These are phyloP conservation scores for Apocheima hispidaria DNA, from an alignment of 2,888 invertebrate genomes.

Conservation along the genomic window DNA sequence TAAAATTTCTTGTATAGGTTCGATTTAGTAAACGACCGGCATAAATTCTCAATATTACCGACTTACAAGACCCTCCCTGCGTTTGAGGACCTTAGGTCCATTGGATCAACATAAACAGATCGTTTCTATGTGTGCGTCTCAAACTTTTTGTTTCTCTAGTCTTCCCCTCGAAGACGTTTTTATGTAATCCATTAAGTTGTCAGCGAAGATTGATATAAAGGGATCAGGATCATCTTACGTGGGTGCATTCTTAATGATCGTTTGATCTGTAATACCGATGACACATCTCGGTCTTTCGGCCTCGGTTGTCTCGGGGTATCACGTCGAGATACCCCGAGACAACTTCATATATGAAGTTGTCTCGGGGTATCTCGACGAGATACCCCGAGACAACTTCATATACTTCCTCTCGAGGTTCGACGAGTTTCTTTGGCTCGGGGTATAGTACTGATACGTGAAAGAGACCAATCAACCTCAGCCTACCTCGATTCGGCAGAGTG, in stretches of 20 bases:
- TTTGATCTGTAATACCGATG: constrained; percentile 51
- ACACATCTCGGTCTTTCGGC: not conserved
- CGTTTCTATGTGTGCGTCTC: constrained; percentile 38
- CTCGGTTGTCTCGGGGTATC: too few species aligned
- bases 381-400: too few species aligned
- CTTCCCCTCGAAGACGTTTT: constrained; percentile 67
- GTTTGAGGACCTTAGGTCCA: constrained; percentile 20
- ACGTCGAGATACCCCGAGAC: too few species aligned
- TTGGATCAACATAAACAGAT: constrained; percentile 39
- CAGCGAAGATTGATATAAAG: constrained; percentile 80
- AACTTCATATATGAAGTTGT: too few species aligned
- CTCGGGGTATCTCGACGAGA: too few species aligned
- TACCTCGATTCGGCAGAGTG: not conserved
- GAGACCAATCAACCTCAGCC: not conserved
- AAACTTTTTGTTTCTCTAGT: constrained; percentile 49
- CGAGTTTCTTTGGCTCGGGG: not conserved
- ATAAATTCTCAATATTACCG: not conserved
- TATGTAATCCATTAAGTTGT: constrained; percentile 82
- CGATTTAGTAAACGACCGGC: not conserved
- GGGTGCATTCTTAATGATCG: constrained; percentile 71
- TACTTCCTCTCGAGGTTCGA: too few species aligned
- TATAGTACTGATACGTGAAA: rapidly evolving
- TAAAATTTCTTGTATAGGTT: not conserved
- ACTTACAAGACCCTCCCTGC: constrained; percentile 5
- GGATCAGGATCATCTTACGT: constrained; percentile 73